phyloP scores from a whole-genome alignment of 2,797 vertebrate genomes.

The Bucorvus abyssinicus region DNA sequence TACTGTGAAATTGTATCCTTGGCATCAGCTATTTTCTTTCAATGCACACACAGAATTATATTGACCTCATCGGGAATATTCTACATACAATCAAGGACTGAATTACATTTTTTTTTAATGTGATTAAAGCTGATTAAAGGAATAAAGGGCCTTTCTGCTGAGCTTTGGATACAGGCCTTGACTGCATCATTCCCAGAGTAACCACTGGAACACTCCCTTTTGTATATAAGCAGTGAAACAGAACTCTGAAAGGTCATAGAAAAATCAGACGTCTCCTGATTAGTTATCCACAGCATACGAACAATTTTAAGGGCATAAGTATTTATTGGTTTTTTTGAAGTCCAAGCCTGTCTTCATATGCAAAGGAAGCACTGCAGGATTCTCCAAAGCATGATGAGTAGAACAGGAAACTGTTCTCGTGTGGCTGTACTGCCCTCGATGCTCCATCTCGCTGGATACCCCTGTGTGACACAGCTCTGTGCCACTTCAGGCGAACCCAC shows the following conservation, averaged over 20 bases:
- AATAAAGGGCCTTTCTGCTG: slow-evolving; percentile 15
- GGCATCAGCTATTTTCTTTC: background rate
- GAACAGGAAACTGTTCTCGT: background rate
- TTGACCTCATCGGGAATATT: background rate
- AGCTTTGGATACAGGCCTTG: background rate
- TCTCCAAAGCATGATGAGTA: background rate
- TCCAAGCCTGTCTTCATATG: slow-evolving; percentile 4
- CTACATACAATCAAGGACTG: background rate
- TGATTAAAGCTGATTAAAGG: slow-evolving; percentile 28
- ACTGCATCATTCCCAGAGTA: background rate
- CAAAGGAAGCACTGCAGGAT: background rate
- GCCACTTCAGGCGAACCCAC: background rate
- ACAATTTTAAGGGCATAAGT: background rate
- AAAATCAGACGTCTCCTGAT: background rate
- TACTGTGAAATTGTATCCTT: slow-evolving; percentile 14
- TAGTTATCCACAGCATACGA: slow-evolving; percentile 7
- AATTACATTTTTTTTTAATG: background rate
- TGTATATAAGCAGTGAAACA: background rate
- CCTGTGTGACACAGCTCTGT: accelerated
- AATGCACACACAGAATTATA: background rate
- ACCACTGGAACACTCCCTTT: slow-evolving; percentile 9
- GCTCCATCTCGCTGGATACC: background rate
- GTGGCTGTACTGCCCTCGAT: background rate
- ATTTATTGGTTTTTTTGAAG: background rate
- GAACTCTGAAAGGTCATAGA: slow-evolving; percentile 6